Percentiles rank a stretch among this genome's conserved stretches.
Evolutionary conservation across 2,888 invertebrate genomes (phyloP).

Genomic region (Drepana falcataria): DNA sequence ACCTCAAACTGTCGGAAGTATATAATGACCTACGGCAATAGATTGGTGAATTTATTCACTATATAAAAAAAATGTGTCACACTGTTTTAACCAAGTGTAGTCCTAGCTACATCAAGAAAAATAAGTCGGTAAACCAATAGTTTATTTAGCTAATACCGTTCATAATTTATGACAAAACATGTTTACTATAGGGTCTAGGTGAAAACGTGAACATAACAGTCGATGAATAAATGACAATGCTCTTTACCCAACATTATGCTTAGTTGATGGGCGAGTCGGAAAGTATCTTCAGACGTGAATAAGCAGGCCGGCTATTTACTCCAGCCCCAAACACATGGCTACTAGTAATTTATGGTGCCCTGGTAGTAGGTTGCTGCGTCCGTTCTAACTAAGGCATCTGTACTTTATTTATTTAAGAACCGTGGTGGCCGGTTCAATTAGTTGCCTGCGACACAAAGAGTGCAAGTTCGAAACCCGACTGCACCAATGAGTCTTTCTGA

Average conservation of each 20-base stretch:
- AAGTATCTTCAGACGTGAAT: conserved; percentile 10
- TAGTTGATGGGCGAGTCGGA: conserved; percentile 22
- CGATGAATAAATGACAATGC: conserved; percentile 35
- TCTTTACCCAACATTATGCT: conserved; percentile 32
- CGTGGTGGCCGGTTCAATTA: too few species aligned
- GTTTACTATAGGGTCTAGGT: conserved; percentile 7
- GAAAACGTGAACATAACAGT: conserved; percentile 14
- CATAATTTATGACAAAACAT: conserved; percentile 10
- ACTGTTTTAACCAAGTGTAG: too few species aligned
- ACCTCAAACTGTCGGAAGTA: too few species aligned
- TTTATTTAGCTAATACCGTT: neutral
- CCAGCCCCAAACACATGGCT: neutral
- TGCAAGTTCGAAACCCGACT: too few species aligned
- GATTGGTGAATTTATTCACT: too few species aligned
- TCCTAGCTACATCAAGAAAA: too few species aligned
- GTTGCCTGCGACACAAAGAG: too few species aligned
- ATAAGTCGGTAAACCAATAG: too few species aligned
- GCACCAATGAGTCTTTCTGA: too few species aligned
- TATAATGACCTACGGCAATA: too few species aligned
- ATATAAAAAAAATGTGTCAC: too few species aligned
- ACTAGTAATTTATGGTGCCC: neutral
- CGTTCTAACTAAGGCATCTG: neutral
- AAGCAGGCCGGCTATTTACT: neutral
- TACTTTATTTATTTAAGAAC: neutral
- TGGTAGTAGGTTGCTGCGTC: neutral